Evolutionary conservation across 2,113 vertebrate genomes (phyloP).

Genomic region (Nannospalax galili): DNA sequence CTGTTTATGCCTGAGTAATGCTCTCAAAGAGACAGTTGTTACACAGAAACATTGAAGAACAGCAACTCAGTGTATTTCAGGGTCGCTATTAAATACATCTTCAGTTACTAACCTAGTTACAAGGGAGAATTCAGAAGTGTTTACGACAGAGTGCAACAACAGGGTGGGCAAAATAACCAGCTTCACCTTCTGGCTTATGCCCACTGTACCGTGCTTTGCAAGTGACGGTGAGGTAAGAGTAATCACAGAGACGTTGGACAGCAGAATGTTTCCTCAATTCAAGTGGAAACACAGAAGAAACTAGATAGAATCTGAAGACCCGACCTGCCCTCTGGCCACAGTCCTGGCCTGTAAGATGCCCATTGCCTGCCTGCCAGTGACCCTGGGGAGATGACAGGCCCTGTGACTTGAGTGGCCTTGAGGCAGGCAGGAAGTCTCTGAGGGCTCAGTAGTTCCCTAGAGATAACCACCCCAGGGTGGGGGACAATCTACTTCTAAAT

Average conservation of each 20-base stretch:
- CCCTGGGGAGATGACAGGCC: neutral
- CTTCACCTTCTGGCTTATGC: neutral
- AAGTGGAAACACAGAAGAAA: neutral
- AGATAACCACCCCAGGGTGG: no score
- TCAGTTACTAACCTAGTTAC: neutral
- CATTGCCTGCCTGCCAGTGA: fast-evolving
- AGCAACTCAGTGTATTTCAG: neutral
- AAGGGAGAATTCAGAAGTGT: neutral
- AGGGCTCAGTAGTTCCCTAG: neutral
- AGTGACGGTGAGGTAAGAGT: neutral
- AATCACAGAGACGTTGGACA: neutral
- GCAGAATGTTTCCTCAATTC: neutral
- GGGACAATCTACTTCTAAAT: conserved; percentile 12
- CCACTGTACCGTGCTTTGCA: neutral
- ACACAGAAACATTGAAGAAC: neutral
- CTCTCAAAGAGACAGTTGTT: no score
- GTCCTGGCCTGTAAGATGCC: neutral
- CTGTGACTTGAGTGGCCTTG: no score
- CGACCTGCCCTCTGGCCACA: fast-evolving
- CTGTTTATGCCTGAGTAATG: fast-evolving
- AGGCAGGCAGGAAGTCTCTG: no score
- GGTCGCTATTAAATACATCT: neutral
- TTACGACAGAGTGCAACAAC: conserved; percentile 43
- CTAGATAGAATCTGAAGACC: neutral
- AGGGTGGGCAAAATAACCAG: neutral